Evolutionary conservation across 2,797 vertebrate species (phyloP), one percentile per base, ranked within the genome.

Genomic region (Rhynchonycteris naso): DNA sequence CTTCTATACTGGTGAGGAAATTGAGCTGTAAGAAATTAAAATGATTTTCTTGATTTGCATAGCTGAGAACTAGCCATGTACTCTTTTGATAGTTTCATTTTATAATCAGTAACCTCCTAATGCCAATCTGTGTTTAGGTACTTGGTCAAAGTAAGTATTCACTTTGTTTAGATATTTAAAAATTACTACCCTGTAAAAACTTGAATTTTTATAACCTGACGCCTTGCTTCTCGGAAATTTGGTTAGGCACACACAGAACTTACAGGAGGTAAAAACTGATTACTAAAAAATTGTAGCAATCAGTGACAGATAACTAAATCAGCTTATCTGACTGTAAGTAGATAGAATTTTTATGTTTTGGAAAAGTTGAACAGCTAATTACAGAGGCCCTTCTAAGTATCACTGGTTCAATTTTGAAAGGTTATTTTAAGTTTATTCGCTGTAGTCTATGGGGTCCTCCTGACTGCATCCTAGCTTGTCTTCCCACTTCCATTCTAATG

Each of bases 111-210:
- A 75, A 74, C 38, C 28, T 95, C 52, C 71, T n/a, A 16, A 30
- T 75, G n/a, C 66, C 16, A 10, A 54, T 86, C 52, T n/a, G n/a
- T 86, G 52, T 18, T 72, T 93, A 65, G 35, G 52, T 61, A 59
- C 21, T 58, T 95, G 63, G 43, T 83, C 35, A 93, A 93, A 93
- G 22, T 33, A 86, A 93, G 8, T 78, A 56, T 84, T 50, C 33
- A 15, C 59, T 88, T 87, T 76, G 52, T 75, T 75, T 87, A 28
- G 22, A 52, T 84, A 71, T 43, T 92, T 91, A 76, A 76, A 87
- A 85, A 59, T 54, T 82, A 68, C 19, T 13, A 58, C 24, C 85
- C 35, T 47, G 15, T n/a, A 90, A 18, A 69, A 66, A 85, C 19
- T 58, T 78, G n/a, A 63, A 30, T 83, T 93, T 81, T 75, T 72